These are phyloP conservation scores for Harpagifer antarcticus DNA, from an alignment of 2,797 vertebrate genomes.

Conservation along the genomic window DNA sequence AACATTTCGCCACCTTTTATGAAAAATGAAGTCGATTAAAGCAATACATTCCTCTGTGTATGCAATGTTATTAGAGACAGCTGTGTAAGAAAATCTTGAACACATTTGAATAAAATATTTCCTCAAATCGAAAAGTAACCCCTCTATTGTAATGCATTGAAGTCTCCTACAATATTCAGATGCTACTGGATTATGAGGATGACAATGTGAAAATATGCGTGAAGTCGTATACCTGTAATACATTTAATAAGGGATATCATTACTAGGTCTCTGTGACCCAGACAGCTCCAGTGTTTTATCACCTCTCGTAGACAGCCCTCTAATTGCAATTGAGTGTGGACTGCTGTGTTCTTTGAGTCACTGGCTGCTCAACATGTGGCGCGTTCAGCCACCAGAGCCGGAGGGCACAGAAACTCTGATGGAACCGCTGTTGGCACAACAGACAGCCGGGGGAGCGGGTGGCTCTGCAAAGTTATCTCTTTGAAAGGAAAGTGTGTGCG, in stretches of 20 bases:
- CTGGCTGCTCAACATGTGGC: constrained; percentile 55
- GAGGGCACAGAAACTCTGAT: constrained; percentile 59
- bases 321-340: constrained; percentile 27
- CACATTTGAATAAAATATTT: not conserved
- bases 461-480: constrained; percentile 66
- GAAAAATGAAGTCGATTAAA: too few relatives aligned
- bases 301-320: constrained; percentile 2
- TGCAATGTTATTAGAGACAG: too few relatives aligned
- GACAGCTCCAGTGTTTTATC: constrained; percentile 7
- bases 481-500: constrained; percentile 61
- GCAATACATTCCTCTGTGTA: too few relatives aligned
- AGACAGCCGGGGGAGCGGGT: constrained; percentile 35
- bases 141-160: not conserved
- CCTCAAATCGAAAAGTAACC: not conserved
- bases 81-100: too few relatives aligned
- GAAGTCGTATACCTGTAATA: not conserved
- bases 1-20: too few relatives aligned
- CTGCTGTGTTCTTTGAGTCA: constrained; percentile 37
- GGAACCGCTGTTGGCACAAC: constrained; percentile 62
- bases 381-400: constrained; percentile 58
- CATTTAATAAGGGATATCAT: not conserved
- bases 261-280: constrained; percentile 3
- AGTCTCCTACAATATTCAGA: not conserved
- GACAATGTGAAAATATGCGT: not conserved
- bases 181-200: not conserved